A percentile compares a stretch with the other conserved stretches of the same genome.
These are phyloP conservation scores for Triplophysa siluroides DNA, from an alignment of 2,113 vertebrate genomes.

Conservation along the genomic window DNA sequence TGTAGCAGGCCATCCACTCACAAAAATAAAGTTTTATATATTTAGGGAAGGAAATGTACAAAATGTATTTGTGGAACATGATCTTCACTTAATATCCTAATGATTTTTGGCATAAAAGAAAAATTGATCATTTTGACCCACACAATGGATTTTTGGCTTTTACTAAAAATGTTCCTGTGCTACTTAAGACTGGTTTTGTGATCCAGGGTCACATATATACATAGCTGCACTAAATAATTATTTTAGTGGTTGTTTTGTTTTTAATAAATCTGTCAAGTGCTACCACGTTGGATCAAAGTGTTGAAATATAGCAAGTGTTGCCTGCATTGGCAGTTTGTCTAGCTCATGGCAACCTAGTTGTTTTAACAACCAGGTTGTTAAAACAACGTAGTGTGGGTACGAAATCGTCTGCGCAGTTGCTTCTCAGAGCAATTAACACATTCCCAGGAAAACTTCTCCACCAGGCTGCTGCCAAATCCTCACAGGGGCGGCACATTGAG, in stretches of 20 bases:
- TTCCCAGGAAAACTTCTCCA: conserved; percentile 31
- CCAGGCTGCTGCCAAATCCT: conserved; percentile 32
- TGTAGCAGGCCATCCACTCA: too few species aligned
- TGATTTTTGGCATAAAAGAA: too few species aligned
- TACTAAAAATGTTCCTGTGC: too few species aligned
- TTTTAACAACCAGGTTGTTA: conserved; percentile 40
- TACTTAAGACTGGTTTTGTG: too few species aligned
- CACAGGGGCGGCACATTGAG: conserved; percentile 36
- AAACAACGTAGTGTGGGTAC: conserved; percentile 22
- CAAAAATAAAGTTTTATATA: too few species aligned
- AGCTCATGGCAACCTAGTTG: conserved; percentile 37
- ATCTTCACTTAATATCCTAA: too few species aligned
- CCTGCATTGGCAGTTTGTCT: background rate
- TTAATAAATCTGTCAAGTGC: background rate
- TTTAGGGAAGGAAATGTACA: too few species aligned
- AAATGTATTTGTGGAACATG: too few species aligned
- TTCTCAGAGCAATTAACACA: conserved; percentile 37
- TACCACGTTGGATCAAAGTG: background rate
- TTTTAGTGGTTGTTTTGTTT: background rate
- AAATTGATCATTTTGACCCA: too few species aligned
- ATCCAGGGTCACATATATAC: too few species aligned
- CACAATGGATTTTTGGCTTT: too few species aligned
- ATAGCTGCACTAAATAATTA: too few species aligned
- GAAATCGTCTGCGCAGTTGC: conserved; percentile 21
- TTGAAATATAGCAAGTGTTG: conserved; percentile 15